These are phyloP conservation scores for Actenoides lindsayi DNA, from an alignment of 2,113 vertebrate genomes.

Conservation along the genomic window DNA sequence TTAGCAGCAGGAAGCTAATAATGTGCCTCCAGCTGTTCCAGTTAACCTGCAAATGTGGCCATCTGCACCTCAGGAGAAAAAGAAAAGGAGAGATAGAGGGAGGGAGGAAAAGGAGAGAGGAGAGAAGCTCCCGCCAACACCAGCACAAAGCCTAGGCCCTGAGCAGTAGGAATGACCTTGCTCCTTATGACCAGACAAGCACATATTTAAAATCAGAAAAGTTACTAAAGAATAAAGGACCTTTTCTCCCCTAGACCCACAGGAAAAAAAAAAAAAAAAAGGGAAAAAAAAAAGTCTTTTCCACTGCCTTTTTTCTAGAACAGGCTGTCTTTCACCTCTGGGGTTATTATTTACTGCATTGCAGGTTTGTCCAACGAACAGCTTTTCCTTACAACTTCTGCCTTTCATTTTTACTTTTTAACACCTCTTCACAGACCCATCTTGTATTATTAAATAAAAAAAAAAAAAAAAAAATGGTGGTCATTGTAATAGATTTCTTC, in stretches of 20 bases:
- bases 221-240: constrained; percentile 48
- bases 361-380: constrained; percentile 32
- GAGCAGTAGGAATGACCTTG: constrained; percentile 85
- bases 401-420: constrained; percentile 53
- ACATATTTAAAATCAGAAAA: constrained; percentile 35
- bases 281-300: neutral
- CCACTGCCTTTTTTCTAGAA: constrained; percentile 25
- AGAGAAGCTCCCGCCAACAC: constrained; percentile 49
- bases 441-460: neutral
- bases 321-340: constrained; percentile 46
- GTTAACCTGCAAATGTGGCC: constrained; percentile 99
- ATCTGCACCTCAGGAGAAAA: constrained; percentile 95
- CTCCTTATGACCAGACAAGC: constrained; percentile 65
- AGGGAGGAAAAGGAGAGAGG: constrained; percentile 58
- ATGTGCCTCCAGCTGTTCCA: constrained; percentile 99
- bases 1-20: constrained; percentile 99
- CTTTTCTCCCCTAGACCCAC: constrained; percentile 18
- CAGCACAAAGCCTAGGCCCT: constrained; percentile 70
- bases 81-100: constrained; percentile 74
- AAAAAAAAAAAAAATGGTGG: neutral
- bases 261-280: neutral
- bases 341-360: constrained; percentile 68
- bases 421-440: constrained; percentile 55
- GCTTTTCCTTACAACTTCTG: constrained; percentile 61
- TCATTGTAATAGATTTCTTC: constrained; percentile 51